Conservation (phyloP, 2,113 vertebrate genomes). For the Salvelinus namaycush region DNA sequence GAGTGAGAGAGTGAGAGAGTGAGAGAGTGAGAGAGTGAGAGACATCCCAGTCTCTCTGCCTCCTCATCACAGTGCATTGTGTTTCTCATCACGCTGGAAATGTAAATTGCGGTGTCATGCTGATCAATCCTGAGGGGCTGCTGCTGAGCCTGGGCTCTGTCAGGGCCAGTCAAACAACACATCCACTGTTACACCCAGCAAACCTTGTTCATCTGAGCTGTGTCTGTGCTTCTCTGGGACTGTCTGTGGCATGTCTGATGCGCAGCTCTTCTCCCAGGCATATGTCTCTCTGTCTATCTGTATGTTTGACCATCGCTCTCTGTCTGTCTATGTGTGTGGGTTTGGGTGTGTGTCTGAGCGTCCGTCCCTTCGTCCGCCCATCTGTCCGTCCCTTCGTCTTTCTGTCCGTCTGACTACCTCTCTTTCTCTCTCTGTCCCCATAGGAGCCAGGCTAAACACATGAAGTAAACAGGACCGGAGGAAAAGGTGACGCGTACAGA, state of each 20-base stretch:
- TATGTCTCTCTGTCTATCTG: background rate
- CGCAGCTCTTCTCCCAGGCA: background rate
- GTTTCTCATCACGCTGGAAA: constrained; percentile 46
- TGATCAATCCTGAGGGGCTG: constrained; percentile 53
- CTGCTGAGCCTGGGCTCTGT: constrained; percentile 57
- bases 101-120: constrained; percentile 63
- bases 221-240: constrained; percentile 10
- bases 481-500: background rate
- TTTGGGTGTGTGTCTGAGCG: background rate
- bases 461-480: constrained; percentile 16
- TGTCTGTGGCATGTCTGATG: constrained; percentile 12
- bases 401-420: background rate
- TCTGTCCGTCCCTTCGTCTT: background rate
- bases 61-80: constrained; percentile 42
- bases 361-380: background rate
- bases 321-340: no score
- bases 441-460: constrained; percentile 49
- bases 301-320: background rate
- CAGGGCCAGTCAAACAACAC: constrained; percentile 35
- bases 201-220: background rate
- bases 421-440: constrained; percentile 33
- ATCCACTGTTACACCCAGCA: constrained; percentile 16
- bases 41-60: constrained; percentile 24
- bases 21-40: no score
- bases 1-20: background rate